Conservation (phyloP, 37 sponge, comb jelly and placozoan species). For the Dysidea cf. avara region DNA sequence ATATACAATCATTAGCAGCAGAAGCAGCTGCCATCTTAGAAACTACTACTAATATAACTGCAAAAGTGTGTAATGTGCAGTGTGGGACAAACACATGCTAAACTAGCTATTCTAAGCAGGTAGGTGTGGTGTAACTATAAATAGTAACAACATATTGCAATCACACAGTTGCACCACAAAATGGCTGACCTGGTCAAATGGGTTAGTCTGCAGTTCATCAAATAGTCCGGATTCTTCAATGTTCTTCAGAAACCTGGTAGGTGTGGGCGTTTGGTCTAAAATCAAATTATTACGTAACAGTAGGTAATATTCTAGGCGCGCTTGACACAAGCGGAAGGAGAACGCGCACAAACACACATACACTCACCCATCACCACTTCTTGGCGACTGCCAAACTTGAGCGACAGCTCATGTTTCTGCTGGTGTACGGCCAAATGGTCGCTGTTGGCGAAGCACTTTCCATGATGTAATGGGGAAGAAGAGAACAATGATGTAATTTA, state of each 20-base stretch:
- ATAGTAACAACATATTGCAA: too few relatives aligned
- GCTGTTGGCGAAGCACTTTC: constrained; percentile 73
- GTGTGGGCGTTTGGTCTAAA: constrained; percentile 92
- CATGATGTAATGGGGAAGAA: constrained; percentile 40
- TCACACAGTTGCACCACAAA: background rate
- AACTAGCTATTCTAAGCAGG: too few relatives aligned
- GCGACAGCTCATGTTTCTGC: constrained; percentile 72
- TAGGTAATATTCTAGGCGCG: background rate
- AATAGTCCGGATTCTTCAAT: constrained; percentile 79
- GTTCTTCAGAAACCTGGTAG: constrained; percentile 80
- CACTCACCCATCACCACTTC: constrained; percentile 19
- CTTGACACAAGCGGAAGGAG: too few relatives aligned
- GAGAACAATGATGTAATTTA: constrained; percentile 1
- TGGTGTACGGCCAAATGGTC: constrained; percentile 72
- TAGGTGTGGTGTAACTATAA: too few relatives aligned
- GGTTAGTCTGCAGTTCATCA: constrained; percentile 79
- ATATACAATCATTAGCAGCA: background rate
- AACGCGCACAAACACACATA: constrained; percentile 1
- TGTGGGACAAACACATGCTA: background rate
- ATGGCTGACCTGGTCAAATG: constrained; percentile 72
- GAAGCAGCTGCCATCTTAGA: too few relatives aligned
- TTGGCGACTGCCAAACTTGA: constrained; percentile 42
- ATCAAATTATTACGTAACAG: background rate
- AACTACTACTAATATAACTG: background rate
- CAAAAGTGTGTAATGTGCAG: background rate